Evolutionary conservation across 1,140 invertebrate species (phyloP), one percentile per base, ranked within the genome.

Genomic region (Tribolium madens): DNA sequence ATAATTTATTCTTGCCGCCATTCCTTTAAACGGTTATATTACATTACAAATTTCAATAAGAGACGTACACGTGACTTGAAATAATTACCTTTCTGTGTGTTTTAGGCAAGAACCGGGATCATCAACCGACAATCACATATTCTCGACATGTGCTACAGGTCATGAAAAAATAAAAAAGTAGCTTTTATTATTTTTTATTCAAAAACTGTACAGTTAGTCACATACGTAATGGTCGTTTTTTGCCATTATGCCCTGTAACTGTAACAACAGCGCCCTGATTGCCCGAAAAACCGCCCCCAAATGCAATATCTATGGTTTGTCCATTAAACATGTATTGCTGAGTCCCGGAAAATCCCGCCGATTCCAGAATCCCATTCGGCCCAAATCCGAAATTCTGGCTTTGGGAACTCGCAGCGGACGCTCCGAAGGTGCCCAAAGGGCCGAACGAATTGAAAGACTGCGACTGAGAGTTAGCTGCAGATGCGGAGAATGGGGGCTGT

Each of bases 281-380:
- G 9, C 46, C 46, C 0, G 48, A 15, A 31, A 36, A 18, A 15
- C 12, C 48, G 33, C 33, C 33, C 7, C 71, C 71, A 57, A 73
- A 73, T 1, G 50, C 47, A 9, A 73, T 57, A 52, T 73, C 50
- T 9, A 73, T 50, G 0, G 71, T 73, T 18, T 73, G 71, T 14
- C 71, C 71, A 42, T 73, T 73, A 17, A 73, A 53, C 9, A 14
- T 31, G 7, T 73, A 73, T 15, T 73, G 71, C 17, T 73, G 71
- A 3, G 71, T 73, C 1, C 71, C 71, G 3, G 71, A 73, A 36
- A 73, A 73, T 10, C 48, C 71, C 2, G 31, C 71, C 1, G 15
- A 26, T n/a, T n/a, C n/a, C n/a, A n/a, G 5, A 31, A 73, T 21
- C 14, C 70, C 70, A 57, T 31, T 31, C 1, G 50, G 50, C 9